Percentiles rank a stretch among this genome's conserved stretches.
These are phyloP conservation scores for Apamea crenata DNA, from an alignment of 2,888 invertebrate genomes.

Conservation along the genomic window DNA sequence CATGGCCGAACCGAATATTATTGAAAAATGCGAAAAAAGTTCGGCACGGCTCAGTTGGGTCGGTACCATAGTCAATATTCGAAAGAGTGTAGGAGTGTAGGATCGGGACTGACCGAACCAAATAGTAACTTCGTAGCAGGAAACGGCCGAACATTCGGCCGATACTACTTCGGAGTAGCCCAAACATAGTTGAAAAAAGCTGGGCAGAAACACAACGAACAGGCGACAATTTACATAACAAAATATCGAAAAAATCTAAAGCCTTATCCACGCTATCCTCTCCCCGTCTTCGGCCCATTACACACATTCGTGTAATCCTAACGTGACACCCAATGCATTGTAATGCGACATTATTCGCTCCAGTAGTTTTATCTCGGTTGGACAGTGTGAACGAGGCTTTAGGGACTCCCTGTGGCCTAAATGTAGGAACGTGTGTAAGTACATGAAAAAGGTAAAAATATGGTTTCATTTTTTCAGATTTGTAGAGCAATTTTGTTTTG, in stretches of 20 bases:
- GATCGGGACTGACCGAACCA: too few species aligned
- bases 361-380: conserved; percentile 74
- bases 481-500: conserved; percentile 29
- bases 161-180: too few species aligned
- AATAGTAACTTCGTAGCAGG: too few species aligned
- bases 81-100: too few species aligned
- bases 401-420: conserved; percentile 63
- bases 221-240: not conserved
- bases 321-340: conserved; percentile 86
- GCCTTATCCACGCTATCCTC: conserved; percentile 69
- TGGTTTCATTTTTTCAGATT: conserved; percentile 41
- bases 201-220: not conserved
- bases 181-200: not conserved
- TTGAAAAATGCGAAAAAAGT: too few species aligned
- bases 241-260: not conserved
- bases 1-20: too few species aligned
- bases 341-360: conserved; percentile 83
- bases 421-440: conserved; percentile 45
- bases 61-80: too few species aligned
- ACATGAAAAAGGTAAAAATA: conserved; percentile 50
- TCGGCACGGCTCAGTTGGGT: too few species aligned
- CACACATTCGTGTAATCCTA: conserved; percentile 83
- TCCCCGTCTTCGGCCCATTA: conserved; percentile 78
- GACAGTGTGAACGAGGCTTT: conserved; percentile 73
- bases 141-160: too few species aligned